Evolutionary conservation across 2,888 invertebrate genomes (phyloP), one percentile per base, ranked within the genome.

Genomic region (Heteromyza rotundicornis): DNA sequence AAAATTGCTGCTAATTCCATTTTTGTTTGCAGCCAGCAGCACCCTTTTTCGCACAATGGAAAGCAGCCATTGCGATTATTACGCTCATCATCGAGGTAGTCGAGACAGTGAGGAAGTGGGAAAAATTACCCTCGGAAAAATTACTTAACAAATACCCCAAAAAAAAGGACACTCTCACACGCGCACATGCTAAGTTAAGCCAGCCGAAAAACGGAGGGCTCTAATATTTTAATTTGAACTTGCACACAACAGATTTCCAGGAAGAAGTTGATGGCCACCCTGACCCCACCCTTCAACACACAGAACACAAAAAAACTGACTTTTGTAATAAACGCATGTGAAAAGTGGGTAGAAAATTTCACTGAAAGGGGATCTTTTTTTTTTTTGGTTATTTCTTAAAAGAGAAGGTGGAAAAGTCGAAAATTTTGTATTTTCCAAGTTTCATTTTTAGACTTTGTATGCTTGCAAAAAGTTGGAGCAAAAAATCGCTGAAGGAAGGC

Each of bases 141-240:
- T n/a, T 40, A 14, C 40, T 40, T 40, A 7, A n/a, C 40, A 40
- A 27, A 27, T 10, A 27, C 5, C 40, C 5, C 40, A 40, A n/a
- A 40, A 40, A n/a, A 40, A 40, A 40, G 8, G 14, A 7, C 40
- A 27, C 5, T n/a, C 27, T 27, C 10, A 10, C 7, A 27, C 27
- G n/a, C n/a, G 27, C 27, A 27, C 40, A 40, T n/a, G 40, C 40
- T 40, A n/a, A 40, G 5, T n/a, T n/a, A n/a, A n/a, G 10, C 40
- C 40, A 10, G 10, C 40, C 40, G 27, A 5, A 27, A 27, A 40
- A n/a, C 8, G 32, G 40, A 56, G 50, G 50, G 50, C 35, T 40
- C n/a, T 40, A 24, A 50, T 56, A 56, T 56, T 55, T 60, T 60
- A 60, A 60, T 60, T 60, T 55, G 47, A 56, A 56, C 35, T 51